Evolutionary conservation across 2,888 invertebrate species (phyloP), one percentile per base, ranked within the genome.

Genomic region (Hypomecis punctinalis): DNA sequence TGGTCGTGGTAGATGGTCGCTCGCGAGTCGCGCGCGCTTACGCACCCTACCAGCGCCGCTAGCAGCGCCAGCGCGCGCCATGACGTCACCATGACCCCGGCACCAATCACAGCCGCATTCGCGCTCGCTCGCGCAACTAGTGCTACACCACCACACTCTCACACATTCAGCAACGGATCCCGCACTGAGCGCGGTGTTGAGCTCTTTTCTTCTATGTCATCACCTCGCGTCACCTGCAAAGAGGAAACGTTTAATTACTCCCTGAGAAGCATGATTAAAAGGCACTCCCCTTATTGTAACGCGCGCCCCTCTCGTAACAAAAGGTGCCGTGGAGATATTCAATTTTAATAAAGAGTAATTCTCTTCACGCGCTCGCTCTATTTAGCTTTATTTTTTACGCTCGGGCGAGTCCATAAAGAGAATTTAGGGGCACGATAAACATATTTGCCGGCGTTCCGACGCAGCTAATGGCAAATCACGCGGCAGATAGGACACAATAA

Each of bases 1-100:
- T 97, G 95, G 88, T 97, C 97, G 89, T 95, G 95, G 89, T 95
- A 97, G 79, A 96, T 94, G 33, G 56, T 47, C 8, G 13, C 23
- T 10, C 47, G 47, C 40, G 46, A 36, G 74, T 87, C 85, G 64
- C 85, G 86, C 36, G 82, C 73, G 68, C 78, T 77, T 40, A 67
- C 75, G 70, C 82, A 78, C 71, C 73, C 70, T 60, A 76, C 72
- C 68, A 82, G 80, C 76, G 81, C 77, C 68, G 79, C 84, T 77
- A 82, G 81, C 79, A 81, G 79, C 81, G 84, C 89, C 82, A 83
- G 80, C 87, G 84, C 84, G 80, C 88, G 89, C 90, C 91, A 91
- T 89, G 86, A 79, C 83, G 76, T 72, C 85, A 89, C 86, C 91
- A 90, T 91, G 81, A 80, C 90, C 85, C 78, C 74, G 76, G 66